phyloP scores from a whole-genome alignment of 2,888 invertebrate species.

The Bibio marci region DNA sequence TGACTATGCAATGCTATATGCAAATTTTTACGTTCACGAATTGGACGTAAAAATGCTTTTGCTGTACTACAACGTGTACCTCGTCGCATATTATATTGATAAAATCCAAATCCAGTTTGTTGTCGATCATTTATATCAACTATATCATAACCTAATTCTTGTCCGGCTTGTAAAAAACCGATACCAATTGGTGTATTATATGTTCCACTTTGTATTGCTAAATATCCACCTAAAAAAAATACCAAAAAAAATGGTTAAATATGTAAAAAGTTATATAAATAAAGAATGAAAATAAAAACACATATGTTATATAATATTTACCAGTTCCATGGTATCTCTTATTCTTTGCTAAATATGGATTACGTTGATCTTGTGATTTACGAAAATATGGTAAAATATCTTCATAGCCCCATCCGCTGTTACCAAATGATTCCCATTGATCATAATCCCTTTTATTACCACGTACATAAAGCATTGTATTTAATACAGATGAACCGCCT shows the following conservation, averaged over 20 bases:
- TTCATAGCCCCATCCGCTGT: slow-evolving; percentile 75
- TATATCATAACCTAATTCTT: slow-evolving; percentile 70
- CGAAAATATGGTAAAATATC: slow-evolving; percentile 68
- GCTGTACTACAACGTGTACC: slow-evolving; percentile 60
- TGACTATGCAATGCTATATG: slow-evolving; percentile 57
- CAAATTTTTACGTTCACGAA: slow-evolving; percentile 50
- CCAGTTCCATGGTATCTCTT: slow-evolving; percentile 54
- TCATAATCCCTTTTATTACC: slow-evolving; percentile 78
- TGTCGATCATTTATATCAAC: slow-evolving; percentile 59
- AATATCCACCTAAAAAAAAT: slow-evolving; percentile 26
- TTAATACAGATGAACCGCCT: slow-evolving; percentile 75
- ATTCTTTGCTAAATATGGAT: slow-evolving; percentile 66
- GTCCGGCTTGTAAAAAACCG: slow-evolving; percentile 61
- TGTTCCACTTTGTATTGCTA: slow-evolving; percentile 27
- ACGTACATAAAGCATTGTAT: slow-evolving; percentile 81
- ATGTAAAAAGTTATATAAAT: too few relatives aligned
- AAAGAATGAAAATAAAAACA: too few relatives aligned
- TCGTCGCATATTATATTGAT: slow-evolving; percentile 61
- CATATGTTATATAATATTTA: slow-evolving; percentile 17
- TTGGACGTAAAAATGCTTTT: slow-evolving; percentile 61
- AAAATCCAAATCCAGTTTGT: slow-evolving; percentile 64
- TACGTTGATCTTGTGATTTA: slow-evolving; percentile 76
- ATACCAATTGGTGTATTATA: slow-evolving; percentile 52
- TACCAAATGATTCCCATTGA: slow-evolving; percentile 71
- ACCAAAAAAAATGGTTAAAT: neutral